Base-by-base conservation (phyloP, 2,113 vertebrate genomes). In the Microtus montanus region DNA sequence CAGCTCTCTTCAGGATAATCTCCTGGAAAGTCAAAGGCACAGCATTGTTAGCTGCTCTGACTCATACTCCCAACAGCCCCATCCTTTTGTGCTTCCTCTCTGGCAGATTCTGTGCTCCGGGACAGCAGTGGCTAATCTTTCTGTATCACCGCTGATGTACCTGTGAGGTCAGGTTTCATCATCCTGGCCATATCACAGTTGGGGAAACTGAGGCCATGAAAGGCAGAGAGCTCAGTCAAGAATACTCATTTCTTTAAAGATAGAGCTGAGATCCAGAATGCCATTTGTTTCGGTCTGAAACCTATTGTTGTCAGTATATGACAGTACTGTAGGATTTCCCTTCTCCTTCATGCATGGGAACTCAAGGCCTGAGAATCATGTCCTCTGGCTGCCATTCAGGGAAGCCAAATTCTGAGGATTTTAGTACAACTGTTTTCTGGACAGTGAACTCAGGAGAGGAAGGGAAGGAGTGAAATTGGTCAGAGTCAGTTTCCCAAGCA, bases 1-100 rank as follows among this genome's bases (percentile, higher is more conserved):
- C 99, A 0, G 99, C 99, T 97, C 99, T 99, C 98, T 99, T 99
- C 96, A 99, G 98, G 97, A 99, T 99, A 96, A 99, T 99, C 98
- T 99, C 99, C 99, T 99, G 22, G 87, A 89, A 44, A 96, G 93
- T 33, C 0, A 87, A 58, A 54, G 52, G 66, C 3, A 22, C 52
- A 12, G 22, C 35, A 30, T 9, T 41, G 52, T 77, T 77, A 44
- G 71, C 54, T 35, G 41, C 52, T 52, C 52, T 2, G 63, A 79
- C 71, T 30, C 92, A 28, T 3, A 7, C 17, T 41, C 71, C 71
- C 61, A 35, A 4, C 0, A 2, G 38, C 1, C 10, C 44, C 22
- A 13, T 5, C 15, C 35, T 11, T 12, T 4, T 44, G 30, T n/a
- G 22, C 20, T 77, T 41, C 2, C 26, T 35, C 8, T 14, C 14